phyloP scores from a whole-genome alignment of 2,888 invertebrate species.

The Heliconius hortense region DNA sequence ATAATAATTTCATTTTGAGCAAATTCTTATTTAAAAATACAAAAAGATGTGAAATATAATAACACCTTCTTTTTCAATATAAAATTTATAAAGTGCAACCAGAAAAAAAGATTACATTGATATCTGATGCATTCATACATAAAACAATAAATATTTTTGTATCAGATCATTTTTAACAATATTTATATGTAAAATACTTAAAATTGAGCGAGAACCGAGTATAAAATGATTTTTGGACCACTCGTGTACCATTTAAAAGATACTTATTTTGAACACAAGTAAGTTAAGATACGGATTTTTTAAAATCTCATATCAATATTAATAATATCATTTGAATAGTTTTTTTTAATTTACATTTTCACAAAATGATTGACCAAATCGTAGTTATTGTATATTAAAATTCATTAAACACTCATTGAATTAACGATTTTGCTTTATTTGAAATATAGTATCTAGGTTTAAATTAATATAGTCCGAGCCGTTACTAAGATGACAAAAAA shows the following conservation, averaged over 20 bases:
- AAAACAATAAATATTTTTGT: neutral
- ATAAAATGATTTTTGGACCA: slow-evolving; percentile 12
- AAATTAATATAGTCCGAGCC: neutral
- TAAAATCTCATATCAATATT: neutral
- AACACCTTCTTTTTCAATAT: neutral
- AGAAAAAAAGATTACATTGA: neutral
- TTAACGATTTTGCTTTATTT: neutral
- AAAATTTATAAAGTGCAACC: neutral
- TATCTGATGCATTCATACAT: neutral
- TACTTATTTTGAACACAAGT: slow-evolving; percentile 9
- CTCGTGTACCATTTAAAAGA: slow-evolving; percentile 5
- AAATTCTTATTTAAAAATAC: neutral
- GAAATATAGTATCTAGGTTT: neutral
- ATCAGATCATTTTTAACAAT: slow-evolving; percentile 16
- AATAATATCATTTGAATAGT: neutral
- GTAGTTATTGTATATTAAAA: neutral
- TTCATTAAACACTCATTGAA: neutral
- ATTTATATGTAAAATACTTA: slow-evolving; percentile 3
- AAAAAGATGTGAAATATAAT: neutral
- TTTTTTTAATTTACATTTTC: neutral
- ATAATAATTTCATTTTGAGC: neutral
- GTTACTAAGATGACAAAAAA: neutral
- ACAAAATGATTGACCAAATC: neutral
- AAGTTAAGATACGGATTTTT: neutral
- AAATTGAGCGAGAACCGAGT: slow-evolving; percentile 14